These are phyloP conservation scores for Lasioglossum zephyrum DNA, from an alignment of 2,888 invertebrate species.

Conservation along the genomic window DNA sequence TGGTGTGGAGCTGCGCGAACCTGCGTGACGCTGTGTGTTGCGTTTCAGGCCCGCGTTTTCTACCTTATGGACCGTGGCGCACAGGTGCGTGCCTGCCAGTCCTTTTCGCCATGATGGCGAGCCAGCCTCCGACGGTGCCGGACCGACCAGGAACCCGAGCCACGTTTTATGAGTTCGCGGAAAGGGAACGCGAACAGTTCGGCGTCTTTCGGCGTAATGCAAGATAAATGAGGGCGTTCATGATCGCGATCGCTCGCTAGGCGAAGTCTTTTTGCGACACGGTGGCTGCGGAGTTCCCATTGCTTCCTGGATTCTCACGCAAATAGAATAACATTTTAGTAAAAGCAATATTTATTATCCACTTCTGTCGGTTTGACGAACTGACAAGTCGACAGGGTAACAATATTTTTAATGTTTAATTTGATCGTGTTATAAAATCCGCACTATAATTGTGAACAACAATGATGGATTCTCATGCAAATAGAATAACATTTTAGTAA, in stretches of 20 bases:
- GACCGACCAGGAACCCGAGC: conserved; percentile 13
- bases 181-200: conserved; percentile 35
- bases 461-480: neutral
- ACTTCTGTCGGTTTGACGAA: no score
- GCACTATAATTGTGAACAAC: no score
- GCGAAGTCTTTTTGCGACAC: neutral
- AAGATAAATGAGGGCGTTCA: conserved; percentile 16
- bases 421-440: no score
- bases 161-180: conserved; percentile 67
- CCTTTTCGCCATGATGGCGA: conserved; percentile 49
- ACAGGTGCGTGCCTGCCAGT: conserved; percentile 73
- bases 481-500: neutral
- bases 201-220: conserved; percentile 19
- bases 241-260: no score
- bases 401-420: no score
- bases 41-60: conserved; percentile 22
- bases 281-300: neutral
- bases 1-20: conserved; percentile 23
- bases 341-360: neutral
- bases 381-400: no score
- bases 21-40: conserved; percentile 25
- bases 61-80: conserved; percentile 54
- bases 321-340: neutral
- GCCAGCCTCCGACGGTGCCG: conserved; percentile 40
- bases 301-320: neutral